Evolutionary conservation across 2,797 vertebrate genomes (phyloP).

Genomic region (Scomberomorus guttatus): DNA sequence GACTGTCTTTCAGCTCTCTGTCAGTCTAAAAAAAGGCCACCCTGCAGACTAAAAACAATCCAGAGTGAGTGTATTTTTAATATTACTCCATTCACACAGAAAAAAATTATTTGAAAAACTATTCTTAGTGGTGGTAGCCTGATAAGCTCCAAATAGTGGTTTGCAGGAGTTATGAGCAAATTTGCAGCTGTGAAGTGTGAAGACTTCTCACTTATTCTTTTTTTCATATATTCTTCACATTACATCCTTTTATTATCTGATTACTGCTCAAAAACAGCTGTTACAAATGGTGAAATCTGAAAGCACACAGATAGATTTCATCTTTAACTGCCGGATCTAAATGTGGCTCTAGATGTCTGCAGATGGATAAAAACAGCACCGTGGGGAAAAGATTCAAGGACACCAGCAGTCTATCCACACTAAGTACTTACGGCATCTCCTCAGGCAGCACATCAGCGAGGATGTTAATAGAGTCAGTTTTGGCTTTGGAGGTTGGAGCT

Average conservation of each 20-base stretch:
- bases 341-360: neutral
- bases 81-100: neutral
- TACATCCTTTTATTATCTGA: neutral
- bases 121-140: neutral
- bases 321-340: neutral
- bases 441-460: conserved; percentile 96
- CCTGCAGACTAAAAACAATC: neutral
- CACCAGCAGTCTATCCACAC: neutral
- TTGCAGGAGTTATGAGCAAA: neutral
- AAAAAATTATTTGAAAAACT: neutral
- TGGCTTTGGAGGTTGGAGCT: conserved; percentile 97
- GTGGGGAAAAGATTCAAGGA: neutral
- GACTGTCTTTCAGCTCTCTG: neutral
- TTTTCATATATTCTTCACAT: too few species aligned
- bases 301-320: neutral
- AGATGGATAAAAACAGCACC: neutral
- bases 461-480: conserved; percentile 99
- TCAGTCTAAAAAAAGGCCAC: conserved; percentile 2
- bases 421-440: conserved; percentile 95
- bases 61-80: neutral
- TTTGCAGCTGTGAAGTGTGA: too few species aligned
- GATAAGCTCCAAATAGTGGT: too few species aligned
- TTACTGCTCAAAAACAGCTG: neutral
- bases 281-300: neutral
- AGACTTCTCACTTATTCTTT: too few species aligned